Evolutionary conservation across 1,140 invertebrate genomes (phyloP).

Genomic region (Philotrypesis tridentata): DNA sequence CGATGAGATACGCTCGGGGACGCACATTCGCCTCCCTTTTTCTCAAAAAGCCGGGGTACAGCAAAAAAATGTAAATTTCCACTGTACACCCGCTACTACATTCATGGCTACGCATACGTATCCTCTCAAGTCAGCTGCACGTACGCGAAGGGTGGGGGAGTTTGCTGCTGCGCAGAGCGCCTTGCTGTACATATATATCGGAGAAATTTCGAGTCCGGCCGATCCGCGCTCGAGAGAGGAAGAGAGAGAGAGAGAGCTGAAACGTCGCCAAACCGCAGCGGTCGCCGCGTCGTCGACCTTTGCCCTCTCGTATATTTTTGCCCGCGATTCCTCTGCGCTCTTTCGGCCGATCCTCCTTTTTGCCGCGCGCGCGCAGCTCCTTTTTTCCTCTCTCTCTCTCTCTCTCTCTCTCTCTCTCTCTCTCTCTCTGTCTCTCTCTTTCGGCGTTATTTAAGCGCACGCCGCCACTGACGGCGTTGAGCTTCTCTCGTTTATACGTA

Average conservation of each 20-base stretch:
- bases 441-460: slow-evolving; percentile 21
- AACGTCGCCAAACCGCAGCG: slow-evolving; percentile 69
- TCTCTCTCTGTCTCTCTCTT: no score
- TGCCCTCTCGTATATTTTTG: slow-evolving; percentile 42
- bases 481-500: slow-evolving; percentile 3
- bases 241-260: no score
- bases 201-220: slow-evolving; percentile 9
- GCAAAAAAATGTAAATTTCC: background rate
- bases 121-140: no score
- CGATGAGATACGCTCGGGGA: no score
- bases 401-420: no score
- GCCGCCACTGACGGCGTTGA: background rate
- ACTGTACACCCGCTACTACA: no score
- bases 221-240: slow-evolving; percentile 42
- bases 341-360: background rate
- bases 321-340: background rate
- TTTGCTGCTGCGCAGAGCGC: no score
- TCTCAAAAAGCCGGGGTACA: background rate
- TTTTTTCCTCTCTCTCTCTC: no score
- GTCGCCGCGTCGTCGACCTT: slow-evolving; percentile 53
- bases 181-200: background rate
- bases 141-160: background rate
- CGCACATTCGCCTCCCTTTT: no score
- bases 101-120: no score
- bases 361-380: background rate